Evolutionary conservation across 1,140 invertebrate genomes (phyloP).

Genomic region (Acromyrmex echinatior): DNA sequence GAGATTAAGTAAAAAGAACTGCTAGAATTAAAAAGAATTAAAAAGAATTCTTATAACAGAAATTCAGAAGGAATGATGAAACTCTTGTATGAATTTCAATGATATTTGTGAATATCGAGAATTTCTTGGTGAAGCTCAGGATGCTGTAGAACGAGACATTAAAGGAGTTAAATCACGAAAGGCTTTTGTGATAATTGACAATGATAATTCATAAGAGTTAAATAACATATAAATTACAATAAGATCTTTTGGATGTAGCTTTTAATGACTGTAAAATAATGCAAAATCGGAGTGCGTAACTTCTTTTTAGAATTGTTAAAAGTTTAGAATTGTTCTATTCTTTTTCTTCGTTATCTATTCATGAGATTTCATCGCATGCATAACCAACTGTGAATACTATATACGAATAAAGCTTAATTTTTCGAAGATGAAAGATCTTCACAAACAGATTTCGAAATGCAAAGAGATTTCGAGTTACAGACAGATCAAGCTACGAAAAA

Average conservation of each 20-base stretch:
- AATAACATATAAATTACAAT: background rate
- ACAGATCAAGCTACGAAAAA: background rate
- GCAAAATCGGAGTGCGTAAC: background rate
- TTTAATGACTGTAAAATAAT: background rate
- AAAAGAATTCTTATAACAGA: background rate
- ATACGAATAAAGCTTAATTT: background rate
- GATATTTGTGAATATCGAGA: background rate
- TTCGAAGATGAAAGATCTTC: background rate
- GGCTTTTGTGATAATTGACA: background rate
- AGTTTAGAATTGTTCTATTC: background rate
- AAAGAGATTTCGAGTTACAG: background rate
- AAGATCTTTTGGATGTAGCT: background rate
- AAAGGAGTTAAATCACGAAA: background rate
- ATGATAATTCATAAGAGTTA: background rate
- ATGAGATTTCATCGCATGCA: conserved; percentile 2
- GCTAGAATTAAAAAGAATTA: background rate
- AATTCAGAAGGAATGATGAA: background rate
- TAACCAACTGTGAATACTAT: background rate
- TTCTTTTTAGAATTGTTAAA: background rate
- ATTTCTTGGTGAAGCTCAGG: background rate
- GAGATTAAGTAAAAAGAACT: background rate
- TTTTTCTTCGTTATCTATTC: background rate
- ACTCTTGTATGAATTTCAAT: background rate
- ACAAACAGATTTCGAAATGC: background rate
- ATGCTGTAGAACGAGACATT: background rate